Conservation (phyloP, 2,113 vertebrate species). For the Anhinga anhinga region DNA sequence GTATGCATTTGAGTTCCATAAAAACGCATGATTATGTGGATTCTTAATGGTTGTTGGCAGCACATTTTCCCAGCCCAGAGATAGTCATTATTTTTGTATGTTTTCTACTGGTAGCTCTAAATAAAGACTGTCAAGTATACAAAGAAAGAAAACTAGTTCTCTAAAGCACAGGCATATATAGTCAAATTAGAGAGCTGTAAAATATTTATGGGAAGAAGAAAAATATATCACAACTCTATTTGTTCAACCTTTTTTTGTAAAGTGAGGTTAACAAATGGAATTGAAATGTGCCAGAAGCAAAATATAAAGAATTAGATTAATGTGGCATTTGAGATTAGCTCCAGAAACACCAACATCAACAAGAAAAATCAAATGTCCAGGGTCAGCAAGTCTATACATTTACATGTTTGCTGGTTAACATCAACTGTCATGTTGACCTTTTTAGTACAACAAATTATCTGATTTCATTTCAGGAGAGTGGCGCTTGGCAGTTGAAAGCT, state of each 20-base stretch:
- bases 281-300: neutral
- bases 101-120: neutral
- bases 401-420: constrained; percentile 22
- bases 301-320: neutral
- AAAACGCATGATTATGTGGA: neutral
- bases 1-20: neutral
- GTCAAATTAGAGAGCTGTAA: neutral
- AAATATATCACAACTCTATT: neutral
- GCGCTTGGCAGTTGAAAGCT: neutral
- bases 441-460: constrained; percentile 9
- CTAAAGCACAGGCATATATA: neutral
- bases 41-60: neutral
- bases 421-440: neutral
- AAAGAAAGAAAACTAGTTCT: neutral
- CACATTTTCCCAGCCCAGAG: neutral
- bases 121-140: neutral
- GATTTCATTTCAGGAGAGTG: neutral
- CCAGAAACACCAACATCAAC: neutral
- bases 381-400: neutral
- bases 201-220: neutral
- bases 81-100: neutral
- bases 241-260: neutral
- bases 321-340: neutral
- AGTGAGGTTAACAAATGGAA: neutral
- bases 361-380: neutral